These are phyloP conservation scores for Grammomys surdaster DNA, from an alignment of 2,113 vertebrate genomes.

Conservation along the genomic window DNA sequence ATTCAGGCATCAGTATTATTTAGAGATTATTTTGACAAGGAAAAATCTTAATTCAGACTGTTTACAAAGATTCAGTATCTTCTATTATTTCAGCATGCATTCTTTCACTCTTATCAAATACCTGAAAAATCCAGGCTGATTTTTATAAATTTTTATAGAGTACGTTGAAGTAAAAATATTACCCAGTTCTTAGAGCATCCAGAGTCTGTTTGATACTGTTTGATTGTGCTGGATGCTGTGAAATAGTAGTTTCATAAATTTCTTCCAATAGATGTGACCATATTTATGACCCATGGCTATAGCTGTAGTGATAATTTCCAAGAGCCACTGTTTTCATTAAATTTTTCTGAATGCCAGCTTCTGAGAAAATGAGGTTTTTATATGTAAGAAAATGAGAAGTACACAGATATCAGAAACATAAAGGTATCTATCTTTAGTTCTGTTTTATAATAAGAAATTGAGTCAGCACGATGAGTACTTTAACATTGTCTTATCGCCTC, in stretches of 20 bases:
- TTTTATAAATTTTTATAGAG: background rate
- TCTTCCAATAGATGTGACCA: background rate
- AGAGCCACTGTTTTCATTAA: background rate
- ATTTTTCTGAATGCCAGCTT: slow-evolving; percentile 37
- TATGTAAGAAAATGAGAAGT: slow-evolving; percentile 9
- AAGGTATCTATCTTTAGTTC: background rate
- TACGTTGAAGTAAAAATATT: slow-evolving; percentile 55
- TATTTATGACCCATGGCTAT: background rate
- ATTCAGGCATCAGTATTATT: background rate
- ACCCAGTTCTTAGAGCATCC: background rate
- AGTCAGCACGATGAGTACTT: background rate
- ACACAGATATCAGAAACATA: background rate
- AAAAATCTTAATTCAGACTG: slow-evolving; percentile 17
- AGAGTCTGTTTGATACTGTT: background rate
- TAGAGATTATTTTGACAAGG: slow-evolving; percentile 55
- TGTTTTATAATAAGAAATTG: background rate
- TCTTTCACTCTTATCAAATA: slow-evolving; percentile 41
- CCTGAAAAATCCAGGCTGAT: background rate
- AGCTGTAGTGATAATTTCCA: slow-evolving; percentile 34
- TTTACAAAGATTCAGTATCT: background rate
- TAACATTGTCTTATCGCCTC: background rate
- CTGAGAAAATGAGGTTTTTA: slow-evolving; percentile 39
- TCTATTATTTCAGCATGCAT: slow-evolving; percentile 3
- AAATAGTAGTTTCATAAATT: slow-evolving; percentile 30
- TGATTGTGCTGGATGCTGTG: slow-evolving; percentile 34